These are phyloP conservation scores for western clawed frog (Xenopus tropicalis) DNA, from an alignment of 2,113 vertebrate species.

Conservation along the genomic window UCB_Xtro_10.0 CM004447.2:152680001-152680500, in stretches of 20 bases:
- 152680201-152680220: no score
- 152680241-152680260: not conserved
- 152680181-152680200: no score
- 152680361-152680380: conserved; percentile 1
- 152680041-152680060: no score
- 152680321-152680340: conserved; percentile 23
- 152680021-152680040: no score
- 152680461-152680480: not conserved
- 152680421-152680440: not conserved
- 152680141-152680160: no score
- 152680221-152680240: not conserved
- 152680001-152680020: no score
- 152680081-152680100: no score
- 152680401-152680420: not conserved
- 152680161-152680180: no score
- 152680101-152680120: no score
- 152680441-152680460: not conserved
- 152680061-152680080: no score
- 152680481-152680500: not conserved
- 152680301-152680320: not conserved
- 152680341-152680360: conserved; percentile 16
- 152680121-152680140: no score
- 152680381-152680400: not conserved
- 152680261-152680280: not conserved
- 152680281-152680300: conserved; percentile 15